Evolutionary conservation across 2,888 invertebrate species (phyloP), one percentile per base, ranked within the genome.

Genomic region (Volucella inflata): DNA sequence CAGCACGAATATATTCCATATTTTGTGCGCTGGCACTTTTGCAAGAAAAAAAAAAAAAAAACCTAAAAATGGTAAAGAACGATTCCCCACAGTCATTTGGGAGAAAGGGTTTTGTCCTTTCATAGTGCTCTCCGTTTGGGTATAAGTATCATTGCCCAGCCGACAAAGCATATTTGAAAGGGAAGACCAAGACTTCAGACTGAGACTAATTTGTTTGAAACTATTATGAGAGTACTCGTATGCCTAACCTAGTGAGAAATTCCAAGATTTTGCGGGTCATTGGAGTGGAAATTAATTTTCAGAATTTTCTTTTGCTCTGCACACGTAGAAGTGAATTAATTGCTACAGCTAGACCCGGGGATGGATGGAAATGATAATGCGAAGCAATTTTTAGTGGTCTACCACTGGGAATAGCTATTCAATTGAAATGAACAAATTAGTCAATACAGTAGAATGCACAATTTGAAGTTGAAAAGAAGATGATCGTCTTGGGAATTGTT

Each of bases 191-290:
- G 30, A 36, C 21, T 21, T n/a, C 60, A 71, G 78, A 57, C 65
- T 70, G 57, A 72, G 76, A 81, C 85, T 81, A 77, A 85, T 85
- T 85, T 85, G 85, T 68, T 81, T 85, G 85, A 85, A 85, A 85
- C 81, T 85, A 77, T 85, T 81, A 62, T 76, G 72, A 72, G 72
- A 81, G 85, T 55, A 72, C 81, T 85, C 51, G 81, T 71, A 62
- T 85, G 77, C 81, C 42, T 81, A 85, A 68, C 81, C 59, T 77
- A 68, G 81, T 85, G 85, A 72, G 85, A 85, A 85, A 72, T 85
- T 81, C 60, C 62, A 85, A 85, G 85, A 81, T 77, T 85, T 77
- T 85, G 81, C 85, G 72, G 81, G 30, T 62, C 85, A 62, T 46
- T 81, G 76, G 76, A 77, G 85, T 77, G 85, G 72, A 85, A 81